A percentile compares a stretch with the other conserved stretches of the same genome.
These are phyloP conservation scores for Agelaius phoeniceus DNA, from an alignment of 2,113 vertebrate genomes.

Conservation along the genomic window DNA sequence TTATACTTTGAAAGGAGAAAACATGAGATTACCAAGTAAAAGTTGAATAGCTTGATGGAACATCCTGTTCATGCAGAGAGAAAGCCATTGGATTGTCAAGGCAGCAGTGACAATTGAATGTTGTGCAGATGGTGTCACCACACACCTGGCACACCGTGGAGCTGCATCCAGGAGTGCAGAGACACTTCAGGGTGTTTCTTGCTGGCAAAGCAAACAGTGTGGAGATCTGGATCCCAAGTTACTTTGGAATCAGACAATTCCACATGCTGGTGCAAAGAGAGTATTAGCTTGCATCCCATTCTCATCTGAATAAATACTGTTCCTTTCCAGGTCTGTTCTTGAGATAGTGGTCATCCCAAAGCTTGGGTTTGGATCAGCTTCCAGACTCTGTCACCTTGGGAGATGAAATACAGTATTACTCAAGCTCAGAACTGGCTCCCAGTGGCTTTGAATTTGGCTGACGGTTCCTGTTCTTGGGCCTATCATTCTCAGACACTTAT, in stretches of 20 bases:
- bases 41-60: neutral
- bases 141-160: neutral
- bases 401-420: constrained; percentile 5
- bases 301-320: neutral
- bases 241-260: neutral
- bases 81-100: neutral
- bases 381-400: constrained; percentile 4
- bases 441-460: neutral
- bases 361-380: neutral
- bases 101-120: neutral
- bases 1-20: neutral
- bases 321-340: neutral
- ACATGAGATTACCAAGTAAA: neutral
- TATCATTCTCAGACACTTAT: neutral
- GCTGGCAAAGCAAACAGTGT: neutral
- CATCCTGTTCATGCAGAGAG: neutral
- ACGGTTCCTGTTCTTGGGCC: neutral
- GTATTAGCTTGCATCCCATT: neutral
- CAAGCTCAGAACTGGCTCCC: neutral
- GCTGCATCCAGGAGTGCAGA: neutral
- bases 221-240: neutral
- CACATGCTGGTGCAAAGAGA: neutral
- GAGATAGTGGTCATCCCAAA: neutral
- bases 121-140: neutral
- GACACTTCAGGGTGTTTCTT: neutral